Conservation (phyloP, 37 sponge, comb jelly and placozoan genomes). For the Halichondria panicea region DNA sequence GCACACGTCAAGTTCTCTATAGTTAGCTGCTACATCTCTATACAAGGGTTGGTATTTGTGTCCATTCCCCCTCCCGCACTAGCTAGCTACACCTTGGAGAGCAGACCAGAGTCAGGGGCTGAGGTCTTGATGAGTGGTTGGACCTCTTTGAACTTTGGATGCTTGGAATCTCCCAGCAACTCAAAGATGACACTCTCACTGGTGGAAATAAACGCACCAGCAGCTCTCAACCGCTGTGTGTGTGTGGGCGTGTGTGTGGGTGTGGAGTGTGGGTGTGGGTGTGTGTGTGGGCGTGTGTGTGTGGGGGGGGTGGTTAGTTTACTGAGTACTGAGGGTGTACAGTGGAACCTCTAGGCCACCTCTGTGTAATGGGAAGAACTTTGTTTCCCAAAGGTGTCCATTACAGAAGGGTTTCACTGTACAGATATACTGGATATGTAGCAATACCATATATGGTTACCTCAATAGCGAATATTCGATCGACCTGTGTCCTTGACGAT, state of each 20-base stretch:
- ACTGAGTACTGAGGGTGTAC: background rate
- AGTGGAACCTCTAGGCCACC: too few species aligned
- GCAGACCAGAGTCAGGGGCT: slow-evolving; percentile 90
- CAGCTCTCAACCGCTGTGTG: slow-evolving; percentile 77
- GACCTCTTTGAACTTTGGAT: slow-evolving; percentile 89
- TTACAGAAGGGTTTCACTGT: too few species aligned
- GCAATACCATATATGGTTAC: slow-evolving; percentile 29
- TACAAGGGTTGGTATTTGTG: too few species aligned
- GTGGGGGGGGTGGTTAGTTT: background rate
- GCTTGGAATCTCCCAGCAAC: slow-evolving; percentile 89
- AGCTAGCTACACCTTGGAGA: slow-evolving; percentile 63
- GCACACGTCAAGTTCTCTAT: too few species aligned
- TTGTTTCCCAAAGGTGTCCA: too few species aligned
- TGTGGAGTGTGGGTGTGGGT: background rate
- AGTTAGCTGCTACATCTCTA: too few species aligned
- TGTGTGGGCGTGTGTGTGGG: slow-evolving; percentile 8
- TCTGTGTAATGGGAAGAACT: too few species aligned
- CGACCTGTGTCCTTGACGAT: slow-evolving; percentile 87
- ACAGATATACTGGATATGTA: too few species aligned
- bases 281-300: slow-evolving; percentile 17
- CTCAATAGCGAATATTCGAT: slow-evolving; percentile 92
- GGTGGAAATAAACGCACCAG: slow-evolving; percentile 89
- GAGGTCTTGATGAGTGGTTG: slow-evolving; percentile 87
- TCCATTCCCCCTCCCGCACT: too few species aligned
- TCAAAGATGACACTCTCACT: slow-evolving; percentile 93